phyloP scores from a whole-genome alignment of 2,888 invertebrate species.

The Torymus tubicola region DNA sequence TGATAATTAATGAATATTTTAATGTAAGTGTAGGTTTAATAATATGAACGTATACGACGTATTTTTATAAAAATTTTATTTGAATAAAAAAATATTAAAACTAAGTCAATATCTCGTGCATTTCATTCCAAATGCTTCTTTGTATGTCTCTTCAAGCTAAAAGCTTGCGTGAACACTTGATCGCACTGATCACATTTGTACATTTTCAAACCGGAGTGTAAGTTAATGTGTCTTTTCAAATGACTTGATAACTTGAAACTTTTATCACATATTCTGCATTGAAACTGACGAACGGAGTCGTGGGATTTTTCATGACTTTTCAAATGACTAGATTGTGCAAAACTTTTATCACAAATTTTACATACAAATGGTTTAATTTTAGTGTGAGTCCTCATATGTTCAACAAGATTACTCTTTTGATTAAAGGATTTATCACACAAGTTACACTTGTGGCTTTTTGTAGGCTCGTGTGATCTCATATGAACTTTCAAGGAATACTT shows the following conservation, averaged over 20 bases:
- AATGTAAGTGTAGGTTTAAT: no score
- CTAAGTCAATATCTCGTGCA: constrained; percentile 3
- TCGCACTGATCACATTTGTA: constrained; percentile 76
- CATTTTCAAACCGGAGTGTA: constrained; percentile 70
- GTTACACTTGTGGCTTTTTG: constrained; percentile 71
- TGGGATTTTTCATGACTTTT: constrained; percentile 72
- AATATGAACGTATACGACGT: no score
- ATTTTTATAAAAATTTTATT: not conserved
- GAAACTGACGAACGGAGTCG: constrained; percentile 67
- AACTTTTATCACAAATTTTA: constrained; percentile 70
- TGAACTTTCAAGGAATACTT: constrained; percentile 73
- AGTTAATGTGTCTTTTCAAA: constrained; percentile 70
- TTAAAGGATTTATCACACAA: constrained; percentile 71
- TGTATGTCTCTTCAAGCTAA: constrained; percentile 77
- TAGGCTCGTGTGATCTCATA: constrained; percentile 69
- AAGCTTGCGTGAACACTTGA: constrained; percentile 77
- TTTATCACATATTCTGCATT: constrained; percentile 73
- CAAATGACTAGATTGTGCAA: constrained; percentile 73
- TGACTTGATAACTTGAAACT: constrained; percentile 73
- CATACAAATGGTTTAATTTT: constrained; percentile 73
- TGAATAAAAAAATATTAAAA: constrained; percentile 6
- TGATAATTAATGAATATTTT: not conserved
- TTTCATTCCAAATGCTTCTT: constrained; percentile 73
- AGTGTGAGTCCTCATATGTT: constrained; percentile 73
- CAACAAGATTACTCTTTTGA: constrained; percentile 72